Conservation (phyloP, 1,140 invertebrate species). For the Orius insidiosus region DNA sequence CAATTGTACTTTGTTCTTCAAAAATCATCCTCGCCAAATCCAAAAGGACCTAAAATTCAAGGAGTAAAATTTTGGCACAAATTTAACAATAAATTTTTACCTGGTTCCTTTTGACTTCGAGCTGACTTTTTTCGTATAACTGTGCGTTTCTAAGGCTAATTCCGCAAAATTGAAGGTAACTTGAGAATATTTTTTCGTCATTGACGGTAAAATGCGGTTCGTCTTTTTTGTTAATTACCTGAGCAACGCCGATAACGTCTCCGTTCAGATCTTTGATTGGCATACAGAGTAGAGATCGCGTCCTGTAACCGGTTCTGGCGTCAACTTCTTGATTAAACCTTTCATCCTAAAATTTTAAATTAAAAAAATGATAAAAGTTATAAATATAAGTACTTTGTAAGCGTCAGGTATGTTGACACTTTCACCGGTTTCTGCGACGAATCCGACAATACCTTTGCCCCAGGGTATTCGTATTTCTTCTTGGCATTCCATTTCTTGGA, state of each 20-base stretch:
- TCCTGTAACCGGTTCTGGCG: constrained; percentile 79
- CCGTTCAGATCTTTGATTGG: constrained; percentile 87
- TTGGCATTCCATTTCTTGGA: constrained; percentile 78
- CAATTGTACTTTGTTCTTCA: constrained; percentile 91
- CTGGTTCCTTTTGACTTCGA: constrained; percentile 90
- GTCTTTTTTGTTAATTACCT: constrained; percentile 88
- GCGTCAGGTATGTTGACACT: constrained; percentile 89
- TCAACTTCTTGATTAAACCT: constrained; percentile 90
- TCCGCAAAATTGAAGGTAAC: constrained; percentile 90
- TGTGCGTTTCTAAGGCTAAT: constrained; percentile 84
- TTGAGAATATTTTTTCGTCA: constrained; percentile 81
- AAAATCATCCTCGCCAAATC: constrained; percentile 92
- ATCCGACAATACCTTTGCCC: constrained; percentile 82
- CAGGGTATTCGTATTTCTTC: constrained; percentile 83
- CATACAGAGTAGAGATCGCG: constrained; percentile 82
- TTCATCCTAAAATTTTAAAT: constrained; percentile 60
- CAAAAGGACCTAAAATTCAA: constrained; percentile 58
- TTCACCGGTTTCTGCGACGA: constrained; percentile 81
- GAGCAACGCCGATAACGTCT: constrained; percentile 89
- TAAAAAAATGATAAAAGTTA: background rate
- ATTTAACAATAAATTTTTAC: too few relatives aligned
- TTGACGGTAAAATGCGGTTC: constrained; percentile 61
- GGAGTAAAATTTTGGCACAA: too few relatives aligned
- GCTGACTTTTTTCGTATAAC: constrained; percentile 79
- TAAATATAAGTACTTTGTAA: constrained; percentile 60